Evolutionary conservation across 2,888 invertebrate genomes (phyloP).

Genomic region (Ferdinandea cuprea): DNA sequence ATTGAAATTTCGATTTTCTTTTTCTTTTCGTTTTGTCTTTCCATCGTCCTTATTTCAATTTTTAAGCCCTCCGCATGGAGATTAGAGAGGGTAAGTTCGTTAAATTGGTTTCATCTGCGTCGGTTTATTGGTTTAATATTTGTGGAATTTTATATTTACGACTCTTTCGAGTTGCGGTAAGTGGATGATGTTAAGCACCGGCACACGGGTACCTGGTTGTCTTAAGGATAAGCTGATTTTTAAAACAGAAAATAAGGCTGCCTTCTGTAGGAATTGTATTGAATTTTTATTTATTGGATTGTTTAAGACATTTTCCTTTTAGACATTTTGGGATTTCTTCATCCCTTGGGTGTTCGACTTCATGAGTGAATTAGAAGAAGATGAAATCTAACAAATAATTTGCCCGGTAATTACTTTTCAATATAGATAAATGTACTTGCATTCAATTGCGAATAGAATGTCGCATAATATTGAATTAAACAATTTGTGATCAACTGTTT

Average conservation of each 20-base stretch:
- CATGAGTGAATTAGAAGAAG: too few relatives aligned
- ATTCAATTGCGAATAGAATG: too few relatives aligned
- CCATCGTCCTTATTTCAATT: background rate
- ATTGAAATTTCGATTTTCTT: slow-evolving; percentile 5
- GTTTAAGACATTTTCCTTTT: background rate
- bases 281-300: background rate
- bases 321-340: background rate
- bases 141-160: slow-evolving; percentile 57
- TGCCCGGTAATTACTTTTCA: too few relatives aligned
- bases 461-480: too few relatives aligned
- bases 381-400: too few relatives aligned
- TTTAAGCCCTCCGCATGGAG: slow-evolving; percentile 9
- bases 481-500: too few relatives aligned
- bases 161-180: slow-evolving; percentile 22
- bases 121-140: slow-evolving; percentile 49
- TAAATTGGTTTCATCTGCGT: slow-evolving; percentile 44
- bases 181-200: slow-evolving; percentile 12
- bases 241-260: background rate
- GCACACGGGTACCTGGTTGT: background rate
- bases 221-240: slow-evolving; percentile 2
- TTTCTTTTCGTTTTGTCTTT: background rate
- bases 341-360: too few relatives aligned
- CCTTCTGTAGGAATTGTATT: background rate
- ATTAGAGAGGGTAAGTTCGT: slow-evolving; percentile 1
- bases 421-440: too few relatives aligned